Percentiles rank a stretch among this genome's conserved stretches.
Evolutionary conservation across 2,888 invertebrate species (phyloP).

Genomic region (Anodontia alba): DNA sequence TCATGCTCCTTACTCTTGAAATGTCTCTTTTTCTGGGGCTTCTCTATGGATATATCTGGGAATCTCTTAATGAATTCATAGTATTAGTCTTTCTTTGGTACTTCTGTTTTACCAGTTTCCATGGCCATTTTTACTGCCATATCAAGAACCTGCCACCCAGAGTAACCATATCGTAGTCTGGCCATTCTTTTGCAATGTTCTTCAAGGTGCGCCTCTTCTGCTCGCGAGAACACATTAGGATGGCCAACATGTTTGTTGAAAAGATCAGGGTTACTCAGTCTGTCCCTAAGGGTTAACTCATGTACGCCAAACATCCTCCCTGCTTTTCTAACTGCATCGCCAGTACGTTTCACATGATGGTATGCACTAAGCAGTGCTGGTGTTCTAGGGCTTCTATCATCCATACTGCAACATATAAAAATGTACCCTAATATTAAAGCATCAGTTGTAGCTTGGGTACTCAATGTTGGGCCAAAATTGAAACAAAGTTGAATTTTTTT

Average conservation of each 20-base stretch:
- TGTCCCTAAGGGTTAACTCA: constrained; percentile 31
- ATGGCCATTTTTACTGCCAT: constrained; percentile 21
- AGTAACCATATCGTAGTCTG: constrained; percentile 23
- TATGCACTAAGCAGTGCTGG: constrained; percentile 14
- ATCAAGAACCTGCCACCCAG: constrained; percentile 26
- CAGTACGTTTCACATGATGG: constrained; percentile 27
- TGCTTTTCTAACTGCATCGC: constrained; percentile 17
- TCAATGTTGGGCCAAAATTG: no score
- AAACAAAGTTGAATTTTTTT: no score
- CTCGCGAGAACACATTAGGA: constrained; percentile 23
- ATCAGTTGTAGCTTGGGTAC: no score
- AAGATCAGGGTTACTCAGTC: not conserved
- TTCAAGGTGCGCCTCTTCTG: constrained; percentile 26
- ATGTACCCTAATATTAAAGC: not conserved
- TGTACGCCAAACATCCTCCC: constrained; percentile 29
- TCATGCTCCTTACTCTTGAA: not conserved
- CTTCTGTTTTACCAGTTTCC: not conserved
- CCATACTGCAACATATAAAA: not conserved
- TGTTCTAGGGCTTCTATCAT: not conserved
- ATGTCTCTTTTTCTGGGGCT: not conserved
- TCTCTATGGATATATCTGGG: not conserved
- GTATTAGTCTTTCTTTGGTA: not conserved
- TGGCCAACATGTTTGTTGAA: constrained; percentile 9
- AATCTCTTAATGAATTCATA: not conserved
- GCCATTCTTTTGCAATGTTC: constrained; percentile 31